Evolutionary conservation across 2,797 vertebrate genomes (phyloP).

Genomic region (Erethizon dorsatum): DNA sequence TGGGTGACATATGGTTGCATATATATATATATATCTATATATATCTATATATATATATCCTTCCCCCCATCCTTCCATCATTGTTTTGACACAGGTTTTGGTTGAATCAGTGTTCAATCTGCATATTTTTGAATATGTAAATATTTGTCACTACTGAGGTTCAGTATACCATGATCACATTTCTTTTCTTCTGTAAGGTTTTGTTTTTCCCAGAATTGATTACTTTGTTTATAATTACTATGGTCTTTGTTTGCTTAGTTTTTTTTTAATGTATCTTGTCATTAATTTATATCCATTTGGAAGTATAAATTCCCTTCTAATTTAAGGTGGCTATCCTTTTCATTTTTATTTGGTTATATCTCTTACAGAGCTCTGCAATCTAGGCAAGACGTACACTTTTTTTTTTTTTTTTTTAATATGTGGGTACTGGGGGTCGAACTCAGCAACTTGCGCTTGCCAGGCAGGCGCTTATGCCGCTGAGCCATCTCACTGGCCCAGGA

Average conservation of each 20-base stretch:
- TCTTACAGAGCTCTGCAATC: background rate
- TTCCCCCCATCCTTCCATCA: background rate
- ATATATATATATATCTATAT: background rate
- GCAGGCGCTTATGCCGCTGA: no score
- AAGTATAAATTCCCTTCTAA: background rate
- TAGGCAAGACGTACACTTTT: background rate
- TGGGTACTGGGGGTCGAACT: no score
- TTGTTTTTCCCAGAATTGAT: conserved; percentile 6
- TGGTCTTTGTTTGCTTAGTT: conserved; percentile 36
- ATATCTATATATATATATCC: background rate
- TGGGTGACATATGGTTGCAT: background rate
- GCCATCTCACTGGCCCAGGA: background rate
- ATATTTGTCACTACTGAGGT: background rate
- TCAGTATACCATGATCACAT: background rate
- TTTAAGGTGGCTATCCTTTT: background rate
- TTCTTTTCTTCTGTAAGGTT: background rate
- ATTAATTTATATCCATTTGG: background rate
- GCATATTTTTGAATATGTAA: background rate
- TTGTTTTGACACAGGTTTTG: background rate
- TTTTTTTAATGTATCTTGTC: background rate
- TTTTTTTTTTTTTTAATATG: no score
- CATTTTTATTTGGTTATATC: background rate
- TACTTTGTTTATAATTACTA: background rate
- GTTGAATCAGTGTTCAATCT: background rate
- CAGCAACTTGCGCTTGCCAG: no score